Evolutionary conservation across 2,797 vertebrate genomes (phyloP).

Genomic region (Chromobotia macracanthus): DNA sequence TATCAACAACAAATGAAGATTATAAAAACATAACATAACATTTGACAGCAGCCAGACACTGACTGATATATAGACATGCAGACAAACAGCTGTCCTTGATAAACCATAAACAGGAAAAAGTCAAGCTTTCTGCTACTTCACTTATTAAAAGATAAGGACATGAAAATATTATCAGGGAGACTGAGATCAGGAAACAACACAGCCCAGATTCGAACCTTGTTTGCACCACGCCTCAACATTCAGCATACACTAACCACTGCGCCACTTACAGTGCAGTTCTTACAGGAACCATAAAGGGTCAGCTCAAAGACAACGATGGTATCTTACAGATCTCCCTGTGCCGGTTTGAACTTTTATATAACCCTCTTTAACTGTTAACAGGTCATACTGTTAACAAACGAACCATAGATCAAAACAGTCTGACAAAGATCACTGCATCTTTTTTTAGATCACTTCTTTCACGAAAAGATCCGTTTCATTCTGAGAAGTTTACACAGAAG

Average conservation of each 20-base stretch:
- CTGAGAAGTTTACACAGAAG: slow-evolving; percentile 24
- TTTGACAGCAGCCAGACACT: neutral
- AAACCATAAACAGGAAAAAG: neutral
- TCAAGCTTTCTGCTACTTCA: neutral
- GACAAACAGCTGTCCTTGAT: neutral
- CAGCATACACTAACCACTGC: too few species aligned
- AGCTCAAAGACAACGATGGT: too few species aligned
- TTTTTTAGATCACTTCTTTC: too few species aligned
- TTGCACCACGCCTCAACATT: too few species aligned
- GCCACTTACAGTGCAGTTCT: too few species aligned
- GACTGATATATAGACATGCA: neutral
- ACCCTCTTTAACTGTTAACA: neutral
- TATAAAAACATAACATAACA: neutral
- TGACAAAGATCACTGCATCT: neutral
- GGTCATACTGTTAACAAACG: neutral
- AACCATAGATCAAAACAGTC: neutral
- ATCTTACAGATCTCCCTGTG: too few species aligned
- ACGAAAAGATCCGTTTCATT: slow-evolving; percentile 37
- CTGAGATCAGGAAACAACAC: too few species aligned
- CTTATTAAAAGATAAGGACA: too few species aligned
- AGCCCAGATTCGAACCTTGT: too few species aligned
- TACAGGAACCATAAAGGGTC: too few species aligned
- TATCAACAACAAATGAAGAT: neutral
- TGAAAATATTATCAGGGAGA: too few species aligned
- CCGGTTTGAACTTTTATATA: too few species aligned